Conservation (phyloP, 2,113 vertebrate genomes). For the Gymnocephalus cernua region DNA sequence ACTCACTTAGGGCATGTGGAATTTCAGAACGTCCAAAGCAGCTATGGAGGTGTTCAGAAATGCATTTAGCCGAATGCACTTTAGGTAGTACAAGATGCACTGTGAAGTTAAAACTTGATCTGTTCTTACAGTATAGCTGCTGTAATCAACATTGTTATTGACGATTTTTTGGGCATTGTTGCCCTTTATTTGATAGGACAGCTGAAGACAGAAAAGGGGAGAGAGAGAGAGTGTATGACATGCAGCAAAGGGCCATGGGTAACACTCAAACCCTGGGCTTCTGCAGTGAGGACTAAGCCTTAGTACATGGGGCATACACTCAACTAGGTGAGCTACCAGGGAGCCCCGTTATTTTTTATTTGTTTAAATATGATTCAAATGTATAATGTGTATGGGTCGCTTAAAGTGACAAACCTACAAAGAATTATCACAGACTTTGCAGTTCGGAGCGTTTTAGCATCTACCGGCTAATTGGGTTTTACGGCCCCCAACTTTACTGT, state of each 20-base stretch:
- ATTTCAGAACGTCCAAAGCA: not conserved
- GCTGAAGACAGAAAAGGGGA: too few species aligned
- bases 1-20: not conserved
- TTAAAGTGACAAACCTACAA: not conserved
- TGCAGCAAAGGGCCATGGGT: too few species aligned
- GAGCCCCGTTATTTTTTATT: not conserved
- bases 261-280: too few species aligned
- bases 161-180: too few species aligned
- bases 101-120: not conserved
- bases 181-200: too few species aligned
- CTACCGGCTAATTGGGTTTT: not conserved
- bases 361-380: not conserved
- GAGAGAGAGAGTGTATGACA: too few species aligned
- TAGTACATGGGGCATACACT: too few species aligned
- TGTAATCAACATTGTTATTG: not conserved
- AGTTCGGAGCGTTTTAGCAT: not conserved
- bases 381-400: not conserved
- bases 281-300: too few species aligned
- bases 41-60: not conserved
- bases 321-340: too few species aligned
- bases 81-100: not conserved
- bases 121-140: not conserved
- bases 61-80: not conserved
- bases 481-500: not conserved
- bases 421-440: not conserved